These are phyloP conservation scores for Operophtera brumata DNA, from an alignment of 2,888 invertebrate species.

Conservation along the genomic window DNA sequence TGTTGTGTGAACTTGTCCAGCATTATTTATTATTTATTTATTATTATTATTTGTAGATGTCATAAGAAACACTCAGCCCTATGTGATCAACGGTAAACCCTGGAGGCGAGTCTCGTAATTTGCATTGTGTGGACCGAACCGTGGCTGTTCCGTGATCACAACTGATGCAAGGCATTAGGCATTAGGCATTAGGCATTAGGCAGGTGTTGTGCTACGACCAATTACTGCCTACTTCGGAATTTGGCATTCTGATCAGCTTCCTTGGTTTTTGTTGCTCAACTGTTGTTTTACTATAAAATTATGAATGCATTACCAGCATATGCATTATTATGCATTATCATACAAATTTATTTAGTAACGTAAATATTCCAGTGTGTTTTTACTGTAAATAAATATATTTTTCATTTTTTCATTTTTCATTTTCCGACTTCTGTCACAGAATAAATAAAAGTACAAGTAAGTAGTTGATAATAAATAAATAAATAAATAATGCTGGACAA, in stretches of 20 bases:
- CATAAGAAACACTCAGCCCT: constrained; percentile 5
- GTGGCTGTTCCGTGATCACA: constrained; percentile 12
- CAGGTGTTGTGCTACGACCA: constrained; percentile 15
- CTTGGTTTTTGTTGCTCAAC: constrained; percentile 6
- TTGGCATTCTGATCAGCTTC: constrained; percentile 9
- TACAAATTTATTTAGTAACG: no score
- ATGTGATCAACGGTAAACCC: constrained; percentile 9
- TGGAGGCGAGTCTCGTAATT: constrained; percentile 9
- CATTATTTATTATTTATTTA: no score
- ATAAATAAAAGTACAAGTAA: no score
- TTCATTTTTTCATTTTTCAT: no score
- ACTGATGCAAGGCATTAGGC: background rate
- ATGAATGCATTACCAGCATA: no score
- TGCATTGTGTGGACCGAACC: constrained; percentile 16
- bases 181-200: background rate
- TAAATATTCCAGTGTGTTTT: no score
- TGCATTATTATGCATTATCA: no score
- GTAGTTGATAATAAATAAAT: no score
- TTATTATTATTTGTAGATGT: background rate
- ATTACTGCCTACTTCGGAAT: constrained; percentile 13
- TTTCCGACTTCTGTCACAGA: no score
- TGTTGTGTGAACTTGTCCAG: no score
- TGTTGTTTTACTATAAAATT: background rate
- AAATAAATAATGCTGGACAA: no score
- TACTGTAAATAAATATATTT: no score